phyloP scores from a whole-genome alignment of 2,113 vertebrate species.

The Oostethus manadensis region DNA sequence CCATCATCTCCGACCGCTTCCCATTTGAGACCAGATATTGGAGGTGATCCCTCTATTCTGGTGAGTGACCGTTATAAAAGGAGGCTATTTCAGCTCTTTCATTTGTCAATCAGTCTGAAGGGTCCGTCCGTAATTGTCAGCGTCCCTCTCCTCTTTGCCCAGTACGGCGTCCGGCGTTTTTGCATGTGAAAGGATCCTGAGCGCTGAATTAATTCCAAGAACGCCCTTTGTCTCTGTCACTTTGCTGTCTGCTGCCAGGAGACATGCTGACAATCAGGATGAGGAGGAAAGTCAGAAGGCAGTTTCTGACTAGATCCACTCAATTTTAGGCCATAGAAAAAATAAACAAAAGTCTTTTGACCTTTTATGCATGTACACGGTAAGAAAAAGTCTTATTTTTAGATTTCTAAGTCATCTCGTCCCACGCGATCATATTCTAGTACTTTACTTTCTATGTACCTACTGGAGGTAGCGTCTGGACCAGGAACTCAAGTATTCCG shows the following conservation, averaged over 20 bases:
- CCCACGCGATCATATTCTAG: too few relatives aligned
- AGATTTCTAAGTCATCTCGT: too few relatives aligned
- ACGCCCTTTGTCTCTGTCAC: slow-evolving; percentile 60
- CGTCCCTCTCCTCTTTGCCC: slow-evolving; percentile 45
- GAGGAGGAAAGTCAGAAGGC: slow-evolving; percentile 13
- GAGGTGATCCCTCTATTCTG: slow-evolving; percentile 61
- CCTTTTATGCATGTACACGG: too few relatives aligned
- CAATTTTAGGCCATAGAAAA: too few relatives aligned
- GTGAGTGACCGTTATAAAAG: slow-evolving; percentile 51
- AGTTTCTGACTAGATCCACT: too few relatives aligned
- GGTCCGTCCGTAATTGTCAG: slow-evolving; percentile 67
- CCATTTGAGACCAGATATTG: slow-evolving; percentile 66
- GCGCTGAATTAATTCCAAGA: slow-evolving; percentile 60
- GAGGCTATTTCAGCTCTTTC: slow-evolving; percentile 65
- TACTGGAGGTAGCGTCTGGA: too few relatives aligned
- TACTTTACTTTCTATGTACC: too few relatives aligned
- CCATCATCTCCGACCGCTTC: slow-evolving; percentile 22
- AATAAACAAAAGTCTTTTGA: too few relatives aligned
- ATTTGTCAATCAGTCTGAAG: slow-evolving; percentile 72
- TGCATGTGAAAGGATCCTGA: slow-evolving; percentile 71
- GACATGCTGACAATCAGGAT: slow-evolving; percentile 50
- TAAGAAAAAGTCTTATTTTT: too few relatives aligned
- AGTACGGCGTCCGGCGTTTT: slow-evolving; percentile 38
- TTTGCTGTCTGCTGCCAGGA: slow-evolving; percentile 51
- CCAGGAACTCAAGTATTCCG: too few relatives aligned